Evolutionary conservation across 2,797 vertebrate genomes (phyloP).

Genomic region (Syndactyla subalaris): DNA sequence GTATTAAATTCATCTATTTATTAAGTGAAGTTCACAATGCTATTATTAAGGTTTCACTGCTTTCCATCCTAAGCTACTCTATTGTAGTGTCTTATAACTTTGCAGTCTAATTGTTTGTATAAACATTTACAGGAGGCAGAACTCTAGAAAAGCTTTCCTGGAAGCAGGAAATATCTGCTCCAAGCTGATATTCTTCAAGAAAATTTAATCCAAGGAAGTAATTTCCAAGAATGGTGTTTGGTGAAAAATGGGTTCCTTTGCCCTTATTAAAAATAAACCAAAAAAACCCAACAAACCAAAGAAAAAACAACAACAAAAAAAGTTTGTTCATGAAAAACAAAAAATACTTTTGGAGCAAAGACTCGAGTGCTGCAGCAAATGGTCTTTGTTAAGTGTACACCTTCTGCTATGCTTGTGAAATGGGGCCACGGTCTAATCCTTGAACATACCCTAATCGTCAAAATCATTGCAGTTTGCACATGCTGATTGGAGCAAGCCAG

Average conservation of each 20-base stretch:
- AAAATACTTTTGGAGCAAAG: not conserved
- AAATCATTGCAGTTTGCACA: fast-evolving
- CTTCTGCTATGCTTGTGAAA: not conserved
- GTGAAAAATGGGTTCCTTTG: not conserved
- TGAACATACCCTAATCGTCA: not conserved
- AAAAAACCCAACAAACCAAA: no score
- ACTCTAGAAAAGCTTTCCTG: slow-evolving; percentile 55
- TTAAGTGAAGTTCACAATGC: not conserved
- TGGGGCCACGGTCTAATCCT: not conserved
- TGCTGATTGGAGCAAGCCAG: not conserved
- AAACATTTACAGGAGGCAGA: slow-evolving; percentile 33
- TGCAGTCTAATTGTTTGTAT: not conserved
- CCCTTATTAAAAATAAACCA: not conserved
- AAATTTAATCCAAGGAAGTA: slow-evolving; percentile 9
- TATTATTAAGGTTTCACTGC: not conserved
- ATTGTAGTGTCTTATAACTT: not conserved
- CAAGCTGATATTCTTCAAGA: slow-evolving; percentile 32
- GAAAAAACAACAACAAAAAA: no score
- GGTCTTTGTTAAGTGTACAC: not conserved
- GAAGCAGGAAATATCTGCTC: slow-evolving; percentile 50
- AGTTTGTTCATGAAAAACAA: not conserved
- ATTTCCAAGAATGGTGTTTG: not conserved
- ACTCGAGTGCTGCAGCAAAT: not conserved
- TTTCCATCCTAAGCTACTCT: not conserved
- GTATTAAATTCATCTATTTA: not conserved